Conservation (phyloP, 2,113 vertebrate species). For the Triplophysa dalaica region DNA sequence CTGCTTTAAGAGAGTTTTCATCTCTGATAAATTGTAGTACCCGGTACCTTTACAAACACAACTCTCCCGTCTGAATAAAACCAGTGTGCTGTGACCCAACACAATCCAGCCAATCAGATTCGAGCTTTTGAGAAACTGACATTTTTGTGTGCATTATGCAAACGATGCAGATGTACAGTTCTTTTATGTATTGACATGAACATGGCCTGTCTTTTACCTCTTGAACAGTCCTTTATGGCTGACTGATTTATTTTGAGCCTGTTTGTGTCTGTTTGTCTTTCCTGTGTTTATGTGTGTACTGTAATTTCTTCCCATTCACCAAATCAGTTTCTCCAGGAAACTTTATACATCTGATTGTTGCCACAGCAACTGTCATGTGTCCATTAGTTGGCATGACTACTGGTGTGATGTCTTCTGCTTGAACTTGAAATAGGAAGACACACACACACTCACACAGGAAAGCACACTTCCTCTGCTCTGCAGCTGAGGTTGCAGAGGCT, state of each 20-base stretch:
- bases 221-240: neutral
- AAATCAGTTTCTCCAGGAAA: slow-evolving; percentile 21
- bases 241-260: slow-evolving; percentile 16
- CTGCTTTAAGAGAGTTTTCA: no score
- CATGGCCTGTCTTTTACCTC: neutral
- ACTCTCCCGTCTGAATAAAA: no score
- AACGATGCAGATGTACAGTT: neutral
- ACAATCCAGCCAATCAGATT: no score
- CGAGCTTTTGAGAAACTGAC: no score
- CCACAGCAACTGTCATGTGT: slow-evolving; percentile 40
- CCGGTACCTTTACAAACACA: no score
- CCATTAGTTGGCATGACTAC: slow-evolving; percentile 24
- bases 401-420: slow-evolving; percentile 12
- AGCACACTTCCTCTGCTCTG: neutral
- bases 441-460: neutral
- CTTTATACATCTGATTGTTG: slow-evolving; percentile 51
- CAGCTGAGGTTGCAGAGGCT: neutral
- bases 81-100: no score
- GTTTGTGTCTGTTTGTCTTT: neutral
- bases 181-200: slow-evolving; percentile 2
- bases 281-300: neutral
- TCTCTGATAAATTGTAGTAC: no score
- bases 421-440: neutral
- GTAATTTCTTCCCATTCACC: slow-evolving; percentile 3
- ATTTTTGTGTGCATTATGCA: neutral